Evolutionary conservation across 2,797 vertebrate genomes (phyloP).

Genomic region (Pseudotriccus pelzelni): DNA sequence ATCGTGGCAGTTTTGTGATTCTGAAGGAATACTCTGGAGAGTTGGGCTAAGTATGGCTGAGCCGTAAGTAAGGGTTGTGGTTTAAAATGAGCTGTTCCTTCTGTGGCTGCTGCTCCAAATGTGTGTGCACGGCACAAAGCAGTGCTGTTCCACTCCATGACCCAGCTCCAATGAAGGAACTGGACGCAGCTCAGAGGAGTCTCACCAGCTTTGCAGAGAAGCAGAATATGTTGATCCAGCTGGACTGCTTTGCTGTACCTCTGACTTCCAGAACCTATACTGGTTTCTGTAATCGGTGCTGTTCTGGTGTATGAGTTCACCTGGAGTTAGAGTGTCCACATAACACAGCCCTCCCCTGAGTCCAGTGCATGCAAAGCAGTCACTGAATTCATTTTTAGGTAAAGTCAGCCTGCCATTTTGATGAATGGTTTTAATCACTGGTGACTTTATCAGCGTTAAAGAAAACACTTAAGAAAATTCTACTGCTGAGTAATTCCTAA

Average conservation of each 20-base stretch:
- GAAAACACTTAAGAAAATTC: background rate
- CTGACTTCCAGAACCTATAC: background rate
- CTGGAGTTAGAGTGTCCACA: rapidly evolving
- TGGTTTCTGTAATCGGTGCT: background rate
- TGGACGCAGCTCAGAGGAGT: background rate
- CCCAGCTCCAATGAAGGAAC: background rate
- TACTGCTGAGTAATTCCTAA: constrained; percentile 17
- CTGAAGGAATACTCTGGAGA: background rate
- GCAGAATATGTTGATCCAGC: background rate
- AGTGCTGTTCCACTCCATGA: background rate
- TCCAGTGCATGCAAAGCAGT: background rate
- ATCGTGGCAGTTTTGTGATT: background rate
- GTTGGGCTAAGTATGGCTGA: background rate
- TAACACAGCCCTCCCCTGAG: background rate
- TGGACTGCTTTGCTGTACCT: background rate
- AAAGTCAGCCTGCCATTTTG: background rate
- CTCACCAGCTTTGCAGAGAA: background rate
- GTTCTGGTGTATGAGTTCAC: background rate
- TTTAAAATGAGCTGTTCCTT: background rate
- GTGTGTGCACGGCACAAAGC: background rate
- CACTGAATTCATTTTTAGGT: background rate
- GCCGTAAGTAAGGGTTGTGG: background rate
- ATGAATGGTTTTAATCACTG: constrained; percentile 6
- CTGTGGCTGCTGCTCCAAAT: background rate
- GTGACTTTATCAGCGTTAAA: background rate